A percentile compares a stretch with the other conserved stretches of the same genome.
These are phyloP conservation scores for Ariolimax columbianus DNA, from an alignment of 2,888 invertebrate genomes.

Conservation along the genomic window DNA sequence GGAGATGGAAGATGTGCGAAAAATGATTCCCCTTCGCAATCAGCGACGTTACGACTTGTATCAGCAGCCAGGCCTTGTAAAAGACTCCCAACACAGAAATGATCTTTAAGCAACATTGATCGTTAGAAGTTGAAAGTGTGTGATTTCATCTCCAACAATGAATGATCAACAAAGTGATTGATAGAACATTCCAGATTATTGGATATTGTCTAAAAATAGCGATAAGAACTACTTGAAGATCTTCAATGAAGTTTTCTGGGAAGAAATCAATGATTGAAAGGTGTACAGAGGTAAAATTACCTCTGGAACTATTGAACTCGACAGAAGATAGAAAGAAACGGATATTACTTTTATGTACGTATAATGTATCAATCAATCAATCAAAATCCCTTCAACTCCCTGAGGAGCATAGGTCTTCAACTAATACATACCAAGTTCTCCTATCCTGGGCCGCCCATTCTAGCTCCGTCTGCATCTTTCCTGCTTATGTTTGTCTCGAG, in stretches of 20 bases:
- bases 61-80: conserved; percentile 83
- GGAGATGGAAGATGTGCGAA: conserved; percentile 86
- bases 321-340: too few relatives aligned
- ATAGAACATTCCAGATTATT: background rate
- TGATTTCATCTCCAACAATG: background rate
- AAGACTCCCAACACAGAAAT: conserved; percentile 85
- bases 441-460: too few relatives aligned
- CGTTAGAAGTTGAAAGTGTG: background rate
- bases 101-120: conserved; percentile 83
- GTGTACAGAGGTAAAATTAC: background rate
- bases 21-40: conserved; percentile 88
- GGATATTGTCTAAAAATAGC: background rate
- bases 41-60: conserved; percentile 89
- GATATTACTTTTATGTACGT: too few relatives aligned
- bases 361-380: too few relatives aligned
- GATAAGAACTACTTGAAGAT: background rate
- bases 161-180: background rate
- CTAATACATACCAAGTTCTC: too few relatives aligned
- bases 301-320: background rate
- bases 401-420: too few relatives aligned
- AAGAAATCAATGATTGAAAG: background rate
- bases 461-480: too few relatives aligned
- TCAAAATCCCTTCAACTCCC: too few relatives aligned
- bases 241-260: background rate
- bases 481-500: too few relatives aligned